phyloP scores from a whole-genome alignment of 2,888 invertebrate genomes.

The Rhorus exstirpatorius region DNA sequence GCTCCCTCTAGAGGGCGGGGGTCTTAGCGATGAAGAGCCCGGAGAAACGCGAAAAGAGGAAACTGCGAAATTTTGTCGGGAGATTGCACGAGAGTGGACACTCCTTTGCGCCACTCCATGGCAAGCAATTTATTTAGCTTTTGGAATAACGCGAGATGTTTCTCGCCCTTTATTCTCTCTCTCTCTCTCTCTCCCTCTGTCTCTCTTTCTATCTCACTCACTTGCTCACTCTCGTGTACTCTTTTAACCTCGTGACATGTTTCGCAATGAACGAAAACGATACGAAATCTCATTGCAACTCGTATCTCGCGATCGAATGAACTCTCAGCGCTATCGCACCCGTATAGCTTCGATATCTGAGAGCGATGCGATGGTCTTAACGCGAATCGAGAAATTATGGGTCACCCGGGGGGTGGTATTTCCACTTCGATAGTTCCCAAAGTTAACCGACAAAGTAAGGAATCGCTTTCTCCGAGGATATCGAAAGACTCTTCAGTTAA shows the following conservation, averaged over 20 bases:
- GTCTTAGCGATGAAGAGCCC: background rate
- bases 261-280: constrained; percentile 29
- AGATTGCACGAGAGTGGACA: constrained; percentile 44
- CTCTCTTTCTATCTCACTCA: background rate
- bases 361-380: constrained; percentile 51
- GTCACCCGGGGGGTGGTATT: constrained; percentile 50
- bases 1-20: constrained; percentile 52
- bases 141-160: constrained; percentile 28
- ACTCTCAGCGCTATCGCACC: constrained; percentile 19
- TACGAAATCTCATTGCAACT: constrained; percentile 42
- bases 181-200: constrained; percentile 4
- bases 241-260: constrained; percentile 10
- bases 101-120: constrained; percentile 25
- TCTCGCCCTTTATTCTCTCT: background rate
- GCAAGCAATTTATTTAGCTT: constrained; percentile 45
- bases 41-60: constrained; percentile 37
- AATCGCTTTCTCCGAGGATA: constrained; percentile 17
- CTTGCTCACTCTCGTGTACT: background rate
- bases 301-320: constrained; percentile 9
- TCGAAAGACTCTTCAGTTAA: constrained; percentile 21
- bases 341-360: constrained; percentile 47
- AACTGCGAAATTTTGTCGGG: constrained; percentile 58
- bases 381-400: constrained; percentile 63
- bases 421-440: constrained; percentile 45
- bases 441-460: constrained; percentile 9